Base-by-base conservation (phyloP, 23 tunicate genomes). In the Aplidium turbinatum region DNA sequence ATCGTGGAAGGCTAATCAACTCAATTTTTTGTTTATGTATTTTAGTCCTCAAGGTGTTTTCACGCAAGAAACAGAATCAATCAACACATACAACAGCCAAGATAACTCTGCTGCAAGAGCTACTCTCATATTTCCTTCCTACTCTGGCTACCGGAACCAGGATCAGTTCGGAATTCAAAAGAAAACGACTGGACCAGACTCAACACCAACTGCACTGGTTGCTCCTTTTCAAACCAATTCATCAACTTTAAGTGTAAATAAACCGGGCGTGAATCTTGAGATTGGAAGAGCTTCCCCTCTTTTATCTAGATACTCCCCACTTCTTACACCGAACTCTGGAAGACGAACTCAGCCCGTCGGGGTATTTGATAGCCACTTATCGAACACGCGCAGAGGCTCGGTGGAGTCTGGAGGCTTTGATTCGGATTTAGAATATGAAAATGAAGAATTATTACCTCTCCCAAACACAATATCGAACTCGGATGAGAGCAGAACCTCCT, bases 71-170 rank as follows among this genome's bases (percentile, higher is more conserved):
- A 30, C 82, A 6, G 82, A 76, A 61, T 32, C 82, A 20, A 40
- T 76, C 30, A 76, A 76, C 30, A 40, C 58, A 4, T 61, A 24
- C 71, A 57, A 74, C 53, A 76, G 40, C 22, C 72, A 76, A 31
- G 62, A 60, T 27, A 30, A 76, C 39, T 62, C 72, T 11, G 82
- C 82, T 5, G 68, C 32, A 21, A 30, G 72, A 7, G 60, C 87
- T 5, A 81, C 87, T 6, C 63, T 81, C 2, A 81, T 81, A 2
- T 81, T 81, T 46, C 87, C 87, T 32, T 57, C 79, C 24, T 81
- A 81, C 50, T 34, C 87, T 31, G 87, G 87, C 4, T 81, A 81
- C 63, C 42, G 58, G 40, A 81, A 60, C 35, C 35, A 35, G 20
- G 78, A 47, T 33, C 46, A 36, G 3, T 72, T 61, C 47, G 78